A percentile compares a stretch with the other conserved stretches of the same genome.
These are phyloP conservation scores for Drosophila virilis DNA, from an alignment of 1,140 invertebrate species.

Conservation along the genomic window DNA sequence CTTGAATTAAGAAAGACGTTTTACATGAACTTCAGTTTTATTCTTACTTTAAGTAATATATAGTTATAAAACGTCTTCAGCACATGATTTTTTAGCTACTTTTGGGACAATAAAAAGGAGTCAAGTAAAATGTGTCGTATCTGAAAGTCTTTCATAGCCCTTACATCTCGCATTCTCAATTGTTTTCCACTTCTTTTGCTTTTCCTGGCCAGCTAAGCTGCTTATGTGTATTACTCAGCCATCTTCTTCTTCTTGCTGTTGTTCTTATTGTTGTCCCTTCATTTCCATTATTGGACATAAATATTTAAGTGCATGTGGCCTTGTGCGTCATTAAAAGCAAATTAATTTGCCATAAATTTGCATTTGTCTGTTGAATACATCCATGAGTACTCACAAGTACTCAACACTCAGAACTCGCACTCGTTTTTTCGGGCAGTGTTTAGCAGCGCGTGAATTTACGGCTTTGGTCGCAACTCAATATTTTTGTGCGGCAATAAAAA, in stretches of 20 bases:
- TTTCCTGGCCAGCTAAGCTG: slow-evolving; percentile 40
- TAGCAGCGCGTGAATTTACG: slow-evolving; percentile 20
- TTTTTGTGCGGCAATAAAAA: slow-evolving; percentile 67
- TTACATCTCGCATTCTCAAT: slow-evolving; percentile 16
- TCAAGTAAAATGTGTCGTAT: slow-evolving; percentile 5
- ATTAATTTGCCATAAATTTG: slow-evolving; percentile 76
- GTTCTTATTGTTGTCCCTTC: slow-evolving; percentile 42
- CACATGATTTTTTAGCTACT: too few species aligned
- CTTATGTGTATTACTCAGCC: slow-evolving; percentile 12
- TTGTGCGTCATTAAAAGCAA: slow-evolving; percentile 54
- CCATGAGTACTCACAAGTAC: slow-evolving; percentile 17
- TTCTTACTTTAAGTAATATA: too few species aligned
- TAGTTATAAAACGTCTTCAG: too few species aligned
- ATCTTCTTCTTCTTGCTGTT: slow-evolving; percentile 8
- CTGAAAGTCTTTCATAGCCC: slow-evolving; percentile 3
- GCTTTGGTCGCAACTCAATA: slow-evolving; percentile 35
- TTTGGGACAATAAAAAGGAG: too few species aligned
- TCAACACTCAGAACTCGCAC: not conserved
- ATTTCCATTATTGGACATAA: slow-evolving; percentile 66
- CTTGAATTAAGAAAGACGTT: too few species aligned
- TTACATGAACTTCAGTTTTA: too few species aligned
- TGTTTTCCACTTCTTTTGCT: slow-evolving; percentile 21
- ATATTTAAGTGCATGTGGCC: slow-evolving; percentile 57
- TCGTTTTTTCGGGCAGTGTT: not conserved
- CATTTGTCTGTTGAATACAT: slow-evolving; percentile 43